Conservation (phyloP, 1,140 invertebrate genomes). For the Nomia melanderi region DNA sequence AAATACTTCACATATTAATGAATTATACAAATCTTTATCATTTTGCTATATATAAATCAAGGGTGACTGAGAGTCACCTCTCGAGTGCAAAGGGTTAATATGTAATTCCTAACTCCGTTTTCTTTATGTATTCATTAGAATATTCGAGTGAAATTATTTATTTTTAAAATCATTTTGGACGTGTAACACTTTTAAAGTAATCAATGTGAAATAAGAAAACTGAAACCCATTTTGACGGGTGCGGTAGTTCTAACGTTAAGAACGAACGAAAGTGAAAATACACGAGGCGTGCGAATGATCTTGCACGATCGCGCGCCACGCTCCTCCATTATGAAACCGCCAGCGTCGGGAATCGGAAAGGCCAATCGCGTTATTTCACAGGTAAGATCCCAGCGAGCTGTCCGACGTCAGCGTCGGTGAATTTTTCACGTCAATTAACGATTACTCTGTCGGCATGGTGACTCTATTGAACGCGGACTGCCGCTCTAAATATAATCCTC, state of each 20-base stretch:
- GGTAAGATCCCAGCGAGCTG: background rate
- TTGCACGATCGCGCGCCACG: conserved; percentile 32
- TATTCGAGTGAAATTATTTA: too few relatives aligned
- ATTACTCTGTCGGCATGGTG: conserved; percentile 48
- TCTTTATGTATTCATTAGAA: too few relatives aligned
- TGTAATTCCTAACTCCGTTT: too few relatives aligned
- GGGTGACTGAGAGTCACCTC: too few relatives aligned
- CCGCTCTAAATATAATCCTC: conserved; percentile 57
- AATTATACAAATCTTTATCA: too few relatives aligned
- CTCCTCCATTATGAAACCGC: conserved; percentile 26
- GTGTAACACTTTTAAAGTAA: too few relatives aligned
- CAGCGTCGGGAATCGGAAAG: background rate
- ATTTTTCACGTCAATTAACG: conserved; percentile 56
- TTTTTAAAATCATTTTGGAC: too few relatives aligned
- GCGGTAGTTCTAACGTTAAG: too few relatives aligned
- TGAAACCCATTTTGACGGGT: background rate
- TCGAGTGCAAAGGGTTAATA: too few relatives aligned
- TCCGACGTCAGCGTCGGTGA: background rate
- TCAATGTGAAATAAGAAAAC: too few relatives aligned
- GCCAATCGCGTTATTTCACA: background rate
- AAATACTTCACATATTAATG: too few relatives aligned
- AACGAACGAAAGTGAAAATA: conserved; percentile 23
- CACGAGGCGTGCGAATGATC: conserved; percentile 21
- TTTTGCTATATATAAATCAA: too few relatives aligned
- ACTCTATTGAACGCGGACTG: conserved; percentile 52